These are phyloP conservation scores for Plebejus melissa DNA, from an alignment of 2,888 invertebrate genomes.

Conservation along the genomic window DNA sequence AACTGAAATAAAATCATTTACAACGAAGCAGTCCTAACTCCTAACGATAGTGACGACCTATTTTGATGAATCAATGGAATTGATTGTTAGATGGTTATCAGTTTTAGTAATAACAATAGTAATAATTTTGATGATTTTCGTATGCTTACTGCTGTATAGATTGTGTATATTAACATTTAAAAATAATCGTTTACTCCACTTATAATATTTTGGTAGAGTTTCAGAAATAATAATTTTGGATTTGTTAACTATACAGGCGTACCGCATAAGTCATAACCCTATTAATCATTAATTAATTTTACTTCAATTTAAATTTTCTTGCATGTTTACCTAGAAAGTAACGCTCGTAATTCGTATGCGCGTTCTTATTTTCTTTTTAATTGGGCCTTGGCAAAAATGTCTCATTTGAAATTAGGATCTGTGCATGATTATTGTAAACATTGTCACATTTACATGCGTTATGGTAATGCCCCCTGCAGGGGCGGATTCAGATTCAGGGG, in stretches of 20 bases:
- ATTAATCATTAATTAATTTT: too few relatives aligned
- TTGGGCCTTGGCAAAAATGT: background rate
- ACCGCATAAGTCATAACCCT: too few relatives aligned
- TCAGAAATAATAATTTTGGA: too few relatives aligned
- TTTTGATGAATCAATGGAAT: constrained; percentile 1
- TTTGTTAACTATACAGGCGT: too few relatives aligned
- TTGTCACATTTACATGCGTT: constrained; percentile 36
- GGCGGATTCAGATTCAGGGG: constrained; percentile 32
- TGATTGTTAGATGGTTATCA: background rate
- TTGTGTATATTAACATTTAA: too few relatives aligned
- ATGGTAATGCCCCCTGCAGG: constrained; percentile 38
- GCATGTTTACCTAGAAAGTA: too few relatives aligned
- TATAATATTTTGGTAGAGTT: too few relatives aligned
- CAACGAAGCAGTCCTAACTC: constrained; percentile 1
- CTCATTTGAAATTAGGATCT: constrained; percentile 21
- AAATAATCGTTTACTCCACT: too few relatives aligned
- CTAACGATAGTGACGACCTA: constrained; percentile 2
- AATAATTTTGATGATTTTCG: background rate
- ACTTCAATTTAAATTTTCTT: too few relatives aligned
- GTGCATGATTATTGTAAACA: constrained; percentile 29
- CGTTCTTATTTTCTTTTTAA: background rate
- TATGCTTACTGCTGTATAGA: too few relatives aligned
- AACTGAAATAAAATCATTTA: constrained; percentile 22
- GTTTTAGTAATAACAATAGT: background rate
- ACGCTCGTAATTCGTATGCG: too few relatives aligned